Percentiles rank a stretch among this genome's conserved stretches.
Evolutionary conservation across 2,888 invertebrate genomes (phyloP).

Genomic region (Folsomia candida): DNA sequence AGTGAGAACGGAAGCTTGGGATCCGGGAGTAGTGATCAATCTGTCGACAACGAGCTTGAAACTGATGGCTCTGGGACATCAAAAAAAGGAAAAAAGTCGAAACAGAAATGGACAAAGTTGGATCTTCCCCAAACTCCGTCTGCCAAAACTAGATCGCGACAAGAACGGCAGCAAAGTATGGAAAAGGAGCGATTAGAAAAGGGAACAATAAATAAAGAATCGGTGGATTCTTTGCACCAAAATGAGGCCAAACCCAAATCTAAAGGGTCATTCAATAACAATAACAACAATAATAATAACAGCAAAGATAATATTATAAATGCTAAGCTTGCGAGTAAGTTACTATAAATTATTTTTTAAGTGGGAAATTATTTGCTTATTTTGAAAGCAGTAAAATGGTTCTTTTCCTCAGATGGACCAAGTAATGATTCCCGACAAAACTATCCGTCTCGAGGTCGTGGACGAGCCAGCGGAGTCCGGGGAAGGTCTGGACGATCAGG

Average conservation of each 20-base stretch:
- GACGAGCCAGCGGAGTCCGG: conserved; percentile 52
- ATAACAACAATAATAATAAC: too few relatives aligned
- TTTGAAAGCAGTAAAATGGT: too few relatives aligned
- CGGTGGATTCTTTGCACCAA: too few relatives aligned
- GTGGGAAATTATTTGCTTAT: not conserved
- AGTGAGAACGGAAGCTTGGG: not conserved
- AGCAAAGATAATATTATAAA: not conserved
- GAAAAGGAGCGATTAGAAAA: conserved; percentile 10
- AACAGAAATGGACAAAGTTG: conserved; percentile 25
- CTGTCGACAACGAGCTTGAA: conserved; percentile 10
- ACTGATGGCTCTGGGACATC: not conserved
- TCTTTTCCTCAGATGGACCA: not conserved
- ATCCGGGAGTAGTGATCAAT: not conserved
- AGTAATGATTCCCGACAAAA: not conserved
- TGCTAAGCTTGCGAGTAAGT: not conserved
- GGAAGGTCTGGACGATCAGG: conserved; percentile 55
- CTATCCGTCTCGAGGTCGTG: conserved; percentile 40
- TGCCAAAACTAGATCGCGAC: conserved; percentile 20
- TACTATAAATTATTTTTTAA: not conserved
- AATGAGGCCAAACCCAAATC: not conserved
- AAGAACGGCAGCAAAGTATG: conserved; percentile 17
- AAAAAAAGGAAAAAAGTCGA: conserved; percentile 16
- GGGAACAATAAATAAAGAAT: too few relatives aligned
- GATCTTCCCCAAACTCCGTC: conserved; percentile 21
- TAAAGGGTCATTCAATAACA: not conserved